Conservation (phyloP, 2,797 vertebrate genomes). For the Clarias platycephalus region DNA sequence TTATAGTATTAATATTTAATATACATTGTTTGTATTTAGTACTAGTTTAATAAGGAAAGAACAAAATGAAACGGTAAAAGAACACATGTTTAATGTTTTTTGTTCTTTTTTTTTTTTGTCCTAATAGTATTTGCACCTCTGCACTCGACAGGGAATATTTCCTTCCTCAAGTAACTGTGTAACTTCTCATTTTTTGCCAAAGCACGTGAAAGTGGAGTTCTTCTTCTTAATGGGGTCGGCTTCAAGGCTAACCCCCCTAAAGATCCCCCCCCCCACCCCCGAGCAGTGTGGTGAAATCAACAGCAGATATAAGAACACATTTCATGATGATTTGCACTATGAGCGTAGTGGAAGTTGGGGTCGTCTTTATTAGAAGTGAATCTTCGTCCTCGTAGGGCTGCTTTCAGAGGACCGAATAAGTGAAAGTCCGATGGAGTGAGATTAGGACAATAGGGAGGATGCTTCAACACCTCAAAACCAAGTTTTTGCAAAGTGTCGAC, state of each 20-base stretch:
- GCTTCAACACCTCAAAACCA: too few relatives aligned
- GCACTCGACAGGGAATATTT: conserved; percentile 13
- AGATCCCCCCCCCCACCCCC: neutral
- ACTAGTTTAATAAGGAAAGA: neutral
- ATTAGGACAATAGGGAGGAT: too few relatives aligned
- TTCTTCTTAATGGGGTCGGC: conserved; percentile 21
- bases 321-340: conserved; percentile 16
- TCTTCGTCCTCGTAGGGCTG: too few relatives aligned
- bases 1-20: neutral
- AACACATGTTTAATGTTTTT: neutral
- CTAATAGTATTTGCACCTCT: neutral
- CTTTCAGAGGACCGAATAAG: too few relatives aligned
- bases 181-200: conserved; percentile 31
- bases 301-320: conserved; percentile 33
- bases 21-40: neutral
- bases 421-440: too few relatives aligned
- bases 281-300: conserved; percentile 44
- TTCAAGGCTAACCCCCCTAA: neutral
- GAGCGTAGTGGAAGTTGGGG: too few relatives aligned
- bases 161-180: neutral
- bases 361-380: too few relatives aligned
- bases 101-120: neutral
- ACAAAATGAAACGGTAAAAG: neutral
- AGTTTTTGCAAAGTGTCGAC: too few relatives aligned
- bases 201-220: conserved; percentile 19